These are phyloP conservation scores for Phoenicopterus ruber DNA, from an alignment of 2,113 vertebrate species.

Conservation along the genomic window DNA sequence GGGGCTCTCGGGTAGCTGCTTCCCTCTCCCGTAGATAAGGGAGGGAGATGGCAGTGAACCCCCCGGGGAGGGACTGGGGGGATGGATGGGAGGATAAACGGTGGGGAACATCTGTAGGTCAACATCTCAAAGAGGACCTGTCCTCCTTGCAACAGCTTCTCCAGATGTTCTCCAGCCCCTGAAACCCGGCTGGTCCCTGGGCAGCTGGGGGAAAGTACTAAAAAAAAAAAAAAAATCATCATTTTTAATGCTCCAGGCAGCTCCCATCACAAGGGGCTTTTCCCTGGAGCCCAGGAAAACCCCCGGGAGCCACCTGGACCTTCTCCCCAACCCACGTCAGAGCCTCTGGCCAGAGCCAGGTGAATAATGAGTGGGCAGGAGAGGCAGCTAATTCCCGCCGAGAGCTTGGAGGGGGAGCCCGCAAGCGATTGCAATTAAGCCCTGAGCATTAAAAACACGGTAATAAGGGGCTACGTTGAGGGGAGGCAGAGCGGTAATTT, in stretches of 20 bases:
- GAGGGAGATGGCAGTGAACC: neutral
- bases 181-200: accelerated
- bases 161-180: neutral
- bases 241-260: neutral
- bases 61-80: neutral
- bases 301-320: neutral
- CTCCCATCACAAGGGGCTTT: neutral
- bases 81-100: neutral
- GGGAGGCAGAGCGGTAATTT: constrained; percentile 71
- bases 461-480: constrained; percentile 64
- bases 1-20: accelerated
- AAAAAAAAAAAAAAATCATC: accelerated
- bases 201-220: neutral
- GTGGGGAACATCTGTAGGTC: neutral
- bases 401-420: constrained; percentile 27
- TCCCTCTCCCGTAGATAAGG: accelerated
- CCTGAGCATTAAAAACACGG: constrained; percentile 59
- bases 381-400: constrained; percentile 34
- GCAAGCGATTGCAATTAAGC: constrained; percentile 56
- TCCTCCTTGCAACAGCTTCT: neutral
- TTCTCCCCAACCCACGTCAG: neutral
- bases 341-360: neutral
- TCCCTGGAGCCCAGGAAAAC: neutral
- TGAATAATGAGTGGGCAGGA: constrained; percentile 43
- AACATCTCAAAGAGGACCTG: neutral